Base-by-base conservation (phyloP, 2,113 vertebrate genomes). In the Archocentrus centrarchus region DNA sequence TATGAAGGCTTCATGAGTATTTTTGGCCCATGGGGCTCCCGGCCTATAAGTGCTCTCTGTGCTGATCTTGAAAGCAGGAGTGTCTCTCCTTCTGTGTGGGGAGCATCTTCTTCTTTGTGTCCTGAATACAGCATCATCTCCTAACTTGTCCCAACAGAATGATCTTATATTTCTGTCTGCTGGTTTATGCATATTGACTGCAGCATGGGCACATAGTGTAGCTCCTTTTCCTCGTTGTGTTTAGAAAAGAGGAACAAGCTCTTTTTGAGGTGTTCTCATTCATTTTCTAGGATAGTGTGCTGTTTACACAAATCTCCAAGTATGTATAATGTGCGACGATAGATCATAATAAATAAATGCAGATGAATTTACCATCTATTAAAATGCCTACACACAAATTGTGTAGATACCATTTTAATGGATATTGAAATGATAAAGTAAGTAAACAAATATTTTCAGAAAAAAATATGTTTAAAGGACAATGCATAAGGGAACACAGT, bases 391-490 rank as follows among this genome's bases (percentile, higher is more conserved):
- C 15, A 30, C 50, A 30, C 64, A 70, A 41, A 30, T 24, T 50
- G 6, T 20, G 41, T 18, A 50, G 64, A 50, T 24, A 70, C 41
- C 11, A 70, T 70, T 70, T 11, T 50, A 70, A 70, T 70, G 24
- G 41, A 50, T 50, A 9, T 2, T 50, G 1, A 68, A 70, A 50
- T 11, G 5, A 50, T 50, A 0, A 70, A 30, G 50, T 0, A 17
- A 24, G 15, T 70, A 70, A 70, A 70, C 41, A 70, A 70, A 70
- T 70, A 50, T 70, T 30, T 13, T 50, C 35, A 11, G 66, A 30
- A 50, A 30, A 50, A 27, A 27, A 27, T 18, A 0, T 50, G 41
- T 17, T 50, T 50, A 15, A 50, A 50, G 0, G 4, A 50, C 50
- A 32, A 44, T 53, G 53, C 24, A 55, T n/a, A 73, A 2, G 6